A percentile compares a stretch with the other conserved stretches of the same genome.
Conservation (phyloP, 1,140 invertebrate species). For the Mesaphorura yosii region DNA sequence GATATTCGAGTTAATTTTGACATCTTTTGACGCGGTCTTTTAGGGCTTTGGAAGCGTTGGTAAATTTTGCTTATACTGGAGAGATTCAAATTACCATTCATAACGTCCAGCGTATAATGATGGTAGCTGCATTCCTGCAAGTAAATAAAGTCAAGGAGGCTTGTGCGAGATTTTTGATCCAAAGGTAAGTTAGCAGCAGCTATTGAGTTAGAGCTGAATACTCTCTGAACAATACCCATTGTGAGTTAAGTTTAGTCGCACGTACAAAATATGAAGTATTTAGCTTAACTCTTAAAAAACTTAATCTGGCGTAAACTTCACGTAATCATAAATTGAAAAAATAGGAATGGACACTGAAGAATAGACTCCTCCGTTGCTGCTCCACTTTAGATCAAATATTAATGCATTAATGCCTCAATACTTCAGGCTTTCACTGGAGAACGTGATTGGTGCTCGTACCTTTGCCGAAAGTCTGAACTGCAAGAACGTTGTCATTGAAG, state of each 20-base stretch:
- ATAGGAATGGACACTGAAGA: too few relatives aligned
- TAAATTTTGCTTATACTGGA: constrained; percentile 81
- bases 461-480: constrained; percentile 77
- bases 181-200: constrained; percentile 39
- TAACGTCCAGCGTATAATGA: constrained; percentile 76
- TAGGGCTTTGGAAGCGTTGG: constrained; percentile 66
- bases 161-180: constrained; percentile 68
- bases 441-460: constrained; percentile 67
- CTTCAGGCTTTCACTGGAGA: constrained; percentile 62
- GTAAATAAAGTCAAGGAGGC: constrained; percentile 67
- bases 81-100: constrained; percentile 59
- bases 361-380: too few relatives aligned
- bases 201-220: too few relatives aligned
- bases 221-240: too few relatives aligned
- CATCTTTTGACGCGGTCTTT: constrained; percentile 28
- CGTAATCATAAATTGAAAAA: too few relatives aligned
- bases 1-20: too few relatives aligned
- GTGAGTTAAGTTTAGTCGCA: too few relatives aligned
- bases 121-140: constrained; percentile 78
- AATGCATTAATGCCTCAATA: not conserved
- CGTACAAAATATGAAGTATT: too few relatives aligned
- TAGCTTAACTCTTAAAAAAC: too few relatives aligned
- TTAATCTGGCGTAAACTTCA: too few relatives aligned
- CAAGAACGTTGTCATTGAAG: constrained; percentile 53
- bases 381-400: too few relatives aligned